phyloP scores from a whole-genome alignment of 23 tunicate genomes.

The Diplosoma virens region DNA sequence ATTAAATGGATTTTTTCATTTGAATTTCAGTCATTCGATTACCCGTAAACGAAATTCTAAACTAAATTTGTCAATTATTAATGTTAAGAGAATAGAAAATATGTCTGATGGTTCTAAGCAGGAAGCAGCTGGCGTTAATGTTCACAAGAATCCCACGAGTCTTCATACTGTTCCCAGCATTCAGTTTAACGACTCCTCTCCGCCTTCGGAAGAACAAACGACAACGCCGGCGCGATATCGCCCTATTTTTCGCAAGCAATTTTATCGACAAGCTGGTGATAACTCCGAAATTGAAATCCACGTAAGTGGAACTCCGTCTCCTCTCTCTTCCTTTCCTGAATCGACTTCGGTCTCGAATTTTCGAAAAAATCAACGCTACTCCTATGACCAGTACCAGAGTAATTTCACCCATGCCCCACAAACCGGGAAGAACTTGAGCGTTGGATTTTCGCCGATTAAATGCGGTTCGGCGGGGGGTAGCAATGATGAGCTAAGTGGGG shows the following conservation, averaged over 20 bases:
- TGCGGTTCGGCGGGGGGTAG: slow-evolving; percentile 29
- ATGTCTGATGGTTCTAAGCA: slow-evolving; percentile 11
- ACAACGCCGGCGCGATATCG: slow-evolving; percentile 7
- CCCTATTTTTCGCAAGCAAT: not conserved
- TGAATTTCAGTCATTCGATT: too few species aligned
- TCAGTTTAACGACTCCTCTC: slow-evolving; percentile 29
- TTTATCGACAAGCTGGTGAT: not conserved
- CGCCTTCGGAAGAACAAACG: not conserved
- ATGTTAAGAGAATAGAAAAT: not conserved
- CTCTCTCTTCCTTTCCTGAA: slow-evolving; percentile 16
- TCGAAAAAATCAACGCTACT: not conserved
- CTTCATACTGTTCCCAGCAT: slow-evolving; percentile 45
- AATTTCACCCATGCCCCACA: not conserved
- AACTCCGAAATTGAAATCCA: too few species aligned
- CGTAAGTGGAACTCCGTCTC: not conserved
- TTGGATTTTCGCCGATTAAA: slow-evolving; percentile 3
- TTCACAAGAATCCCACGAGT: slow-evolving; percentile 1
- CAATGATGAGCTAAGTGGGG: slow-evolving; percentile 5
- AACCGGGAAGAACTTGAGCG: not conserved
- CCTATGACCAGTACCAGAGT: not conserved
- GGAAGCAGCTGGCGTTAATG: not conserved
- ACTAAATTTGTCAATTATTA: not conserved
- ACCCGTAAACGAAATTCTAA: too few species aligned
- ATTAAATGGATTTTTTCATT: too few species aligned
- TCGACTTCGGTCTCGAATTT: too few species aligned